A percentile compares a stretch with the other conserved stretches of the same genome.
Evolutionary conservation across 2,888 invertebrate species (phyloP).

Genomic region (Xestoiulus laeticollis): DNA sequence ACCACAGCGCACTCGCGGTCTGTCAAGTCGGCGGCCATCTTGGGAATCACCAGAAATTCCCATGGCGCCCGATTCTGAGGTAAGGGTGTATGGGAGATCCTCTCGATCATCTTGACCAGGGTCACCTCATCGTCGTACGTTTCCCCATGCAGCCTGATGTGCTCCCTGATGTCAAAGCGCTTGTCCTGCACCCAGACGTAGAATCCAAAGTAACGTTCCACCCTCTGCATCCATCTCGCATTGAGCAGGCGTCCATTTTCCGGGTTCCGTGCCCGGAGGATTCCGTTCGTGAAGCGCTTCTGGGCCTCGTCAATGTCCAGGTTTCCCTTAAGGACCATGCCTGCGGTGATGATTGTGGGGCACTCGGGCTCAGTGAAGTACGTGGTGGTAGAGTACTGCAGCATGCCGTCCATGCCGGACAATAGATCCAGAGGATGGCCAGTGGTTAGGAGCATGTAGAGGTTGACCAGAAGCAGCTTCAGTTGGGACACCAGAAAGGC

Average conservation of each 20-base stretch:
- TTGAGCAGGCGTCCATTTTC: neutral
- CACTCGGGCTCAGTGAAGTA: neutral
- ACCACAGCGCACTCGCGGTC: neutral
- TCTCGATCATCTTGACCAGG: neutral
- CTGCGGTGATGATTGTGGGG: neutral
- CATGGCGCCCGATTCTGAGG: neutral
- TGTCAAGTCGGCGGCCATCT: neutral
- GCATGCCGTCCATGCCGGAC: neutral
- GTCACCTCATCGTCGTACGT: neutral
- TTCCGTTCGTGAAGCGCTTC: neutral
- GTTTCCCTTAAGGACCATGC: neutral
- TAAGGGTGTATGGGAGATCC: neutral
- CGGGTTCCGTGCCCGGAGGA: neutral
- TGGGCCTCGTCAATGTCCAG: neutral
- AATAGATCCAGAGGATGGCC: neutral
- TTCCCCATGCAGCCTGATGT: neutral
- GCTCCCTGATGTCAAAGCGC: neutral
- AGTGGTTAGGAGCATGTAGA: neutral
- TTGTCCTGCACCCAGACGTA: neutral
- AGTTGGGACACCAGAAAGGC: neutral
- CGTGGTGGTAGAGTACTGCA: neutral
- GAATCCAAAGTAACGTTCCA: neutral
- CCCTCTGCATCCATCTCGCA: neutral
- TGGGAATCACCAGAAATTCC: neutral
- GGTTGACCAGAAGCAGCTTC: neutral